Evolutionary conservation across 2,797 vertebrate species (phyloP), one percentile per base, ranked within the genome.

Genomic region (Oophaga sylvatica): DNA sequence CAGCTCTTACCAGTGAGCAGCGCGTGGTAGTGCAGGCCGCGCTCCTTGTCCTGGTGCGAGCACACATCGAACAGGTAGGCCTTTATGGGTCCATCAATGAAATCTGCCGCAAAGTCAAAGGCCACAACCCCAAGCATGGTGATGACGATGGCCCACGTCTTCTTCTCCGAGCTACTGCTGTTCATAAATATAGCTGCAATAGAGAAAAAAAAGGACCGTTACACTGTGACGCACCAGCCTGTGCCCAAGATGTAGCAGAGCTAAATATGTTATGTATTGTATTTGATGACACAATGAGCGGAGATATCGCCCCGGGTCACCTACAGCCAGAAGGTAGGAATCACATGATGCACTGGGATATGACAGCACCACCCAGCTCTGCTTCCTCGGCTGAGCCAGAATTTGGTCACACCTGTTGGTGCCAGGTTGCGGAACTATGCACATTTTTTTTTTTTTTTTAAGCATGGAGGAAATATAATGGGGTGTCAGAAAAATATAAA

Each of bases 41-140:
- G 94, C 87, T 99, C 97, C 91, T 98, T 99, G 93, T 99, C 98
- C 90, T 93, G 92, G 88, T 98, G 94, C 17, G 95, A 97, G 90
- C 98, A 99, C 92, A 99, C 97, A 80, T 99, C 98, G 92, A 99
- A 99, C 91, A 99, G 95, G 93, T 99, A 99, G 0, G 98, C 98
- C 93, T 99, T 99, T 91, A 99, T 98, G 73, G 98, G 98, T 22
- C 98, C 97, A 53, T 99, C 98, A 57, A 99, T 97, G 93, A 99
- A 99, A 92, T 99, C 98, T 11, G 98, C 98, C 0, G 98, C 95
- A 91, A 99, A 99, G 93, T 99, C 98, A 90, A 99, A 99, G 90
- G 99, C 93, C 84, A 98, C 97, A 26, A 99, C 97, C 15, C 98
- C 98, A 29, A 96, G 90, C 97, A 99, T 99, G 90, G 98, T 98